Evolutionary conservation across 2,113 vertebrate genomes (phyloP), one percentile per base, ranked within the genome.

Genomic region (Onychorhynchus coronatus): DNA sequence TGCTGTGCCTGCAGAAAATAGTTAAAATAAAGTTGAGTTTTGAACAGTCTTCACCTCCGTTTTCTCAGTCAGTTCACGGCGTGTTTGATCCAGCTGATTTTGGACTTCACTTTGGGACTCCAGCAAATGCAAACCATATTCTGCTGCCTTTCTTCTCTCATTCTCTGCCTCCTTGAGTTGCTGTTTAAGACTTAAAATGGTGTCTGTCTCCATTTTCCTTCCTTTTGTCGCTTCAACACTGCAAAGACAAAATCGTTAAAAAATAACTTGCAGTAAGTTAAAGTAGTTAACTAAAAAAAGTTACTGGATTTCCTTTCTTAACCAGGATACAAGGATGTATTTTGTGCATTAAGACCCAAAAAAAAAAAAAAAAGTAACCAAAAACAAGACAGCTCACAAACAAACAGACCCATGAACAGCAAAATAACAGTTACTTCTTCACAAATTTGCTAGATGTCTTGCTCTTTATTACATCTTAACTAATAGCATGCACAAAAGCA

Each of bases 81-180:
- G 98, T 74, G 98, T 97, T 74, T 99, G 98, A n/a, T 99, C 99
- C 95, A 99, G 50, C 33, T 97, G 97, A 93, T 96, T 98, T 75
- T 99, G 99, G 75, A 99, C 52, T 27, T 99, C 98, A 91, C 93
- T 97, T 53, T 99, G 98, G 79, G 98, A 99, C 93, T 99, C 98
- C 92, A 99, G 66, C 2, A 99, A 98, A 58, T 98, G 97, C 89
- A 99, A 95, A 14, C 99, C 99, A 93, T 99, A 99, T 6, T 99
- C 98, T 8, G 99, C 99, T 33, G 99, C 99, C 94, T 98, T 98
- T 11, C 98, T 98, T 50, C 98, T 90, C 80, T 99, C 98, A 5
- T 98, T 98, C 84, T 99, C 99, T 8, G 94, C 97, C 92, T 99
- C 98, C 95, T 96, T 98, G 47, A 99, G 97, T 76, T 98, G 98